These are phyloP conservation scores for Brachyistius frenatus DNA, from an alignment of 2,113 vertebrate species.

Conservation along the genomic window DNA sequence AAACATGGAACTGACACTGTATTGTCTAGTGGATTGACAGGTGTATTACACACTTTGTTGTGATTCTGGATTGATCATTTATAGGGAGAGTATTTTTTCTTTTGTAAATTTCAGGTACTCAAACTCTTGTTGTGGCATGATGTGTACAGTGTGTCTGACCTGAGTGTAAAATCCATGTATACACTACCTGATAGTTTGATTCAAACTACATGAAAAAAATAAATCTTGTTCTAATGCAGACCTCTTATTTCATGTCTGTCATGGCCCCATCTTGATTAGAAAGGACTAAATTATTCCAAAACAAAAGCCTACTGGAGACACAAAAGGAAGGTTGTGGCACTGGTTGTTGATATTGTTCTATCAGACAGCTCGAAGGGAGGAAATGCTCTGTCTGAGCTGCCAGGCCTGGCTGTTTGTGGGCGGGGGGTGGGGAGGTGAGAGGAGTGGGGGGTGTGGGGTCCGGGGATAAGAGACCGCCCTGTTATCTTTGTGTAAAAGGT, in stretches of 20 bases:
- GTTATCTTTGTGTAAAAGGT: slow-evolving; percentile 80
- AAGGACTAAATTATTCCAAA: slow-evolving; percentile 69
- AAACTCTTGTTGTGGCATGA: no score
- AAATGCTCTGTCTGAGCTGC: slow-evolving; percentile 77
- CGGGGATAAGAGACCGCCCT: slow-evolving; percentile 68
- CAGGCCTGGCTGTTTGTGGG: slow-evolving; percentile 59
- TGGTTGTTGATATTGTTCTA: slow-evolving; percentile 72
- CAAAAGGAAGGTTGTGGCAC: slow-evolving; percentile 46
- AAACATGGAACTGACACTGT: no score
- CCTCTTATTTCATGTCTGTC: slow-evolving; percentile 69
- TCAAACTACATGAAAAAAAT: neutral
- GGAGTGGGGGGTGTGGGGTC: neutral
- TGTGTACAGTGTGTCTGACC: neutral
- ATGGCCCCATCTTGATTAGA: slow-evolving; percentile 52
- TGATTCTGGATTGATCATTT: no score
- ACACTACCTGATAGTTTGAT: slow-evolving; percentile 4
- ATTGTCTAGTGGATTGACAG: no score
- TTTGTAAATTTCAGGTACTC: no score
- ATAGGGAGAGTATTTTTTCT: no score
- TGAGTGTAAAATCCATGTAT: slow-evolving; percentile 1
- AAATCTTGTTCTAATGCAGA: slow-evolving; percentile 51
- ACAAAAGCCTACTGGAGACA: slow-evolving; percentile 62
- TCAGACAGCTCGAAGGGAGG: slow-evolving; percentile 68
- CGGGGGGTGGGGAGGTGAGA: neutral
- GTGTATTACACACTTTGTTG: no score